Percentiles rank a stretch among this genome's conserved stretches.
These are phyloP conservation scores for Karalla daura DNA, from an alignment of 2,797 vertebrate species.

Conservation along the genomic window DNA sequence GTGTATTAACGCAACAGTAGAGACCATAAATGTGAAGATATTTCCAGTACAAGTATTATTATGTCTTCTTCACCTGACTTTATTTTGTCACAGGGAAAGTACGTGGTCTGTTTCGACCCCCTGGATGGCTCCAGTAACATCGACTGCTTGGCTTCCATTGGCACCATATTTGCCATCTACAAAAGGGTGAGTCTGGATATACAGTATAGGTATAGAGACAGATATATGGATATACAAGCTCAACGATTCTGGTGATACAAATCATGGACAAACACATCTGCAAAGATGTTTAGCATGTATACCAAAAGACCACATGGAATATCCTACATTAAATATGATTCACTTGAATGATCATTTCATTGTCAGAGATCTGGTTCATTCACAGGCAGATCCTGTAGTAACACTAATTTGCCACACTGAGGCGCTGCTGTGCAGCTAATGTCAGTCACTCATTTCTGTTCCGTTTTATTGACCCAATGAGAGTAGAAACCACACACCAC, in stretches of 20 bases:
- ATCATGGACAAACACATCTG: no score
- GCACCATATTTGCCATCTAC: constrained; percentile 97
- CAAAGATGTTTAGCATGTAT: no score
- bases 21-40: not conserved
- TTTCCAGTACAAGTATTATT: not conserved
- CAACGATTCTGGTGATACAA: no score
- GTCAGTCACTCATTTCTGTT: not conserved
- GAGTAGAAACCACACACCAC: not conserved
- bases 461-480: not conserved
- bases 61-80: not conserved
- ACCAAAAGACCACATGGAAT: no score
- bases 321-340: no score
- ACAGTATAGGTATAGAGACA: no score
- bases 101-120: constrained; percentile 96
- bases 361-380: no score
- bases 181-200: constrained; percentile 90
- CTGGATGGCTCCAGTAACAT: constrained; percentile 99
- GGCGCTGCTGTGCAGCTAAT: not conserved
- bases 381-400: not conserved
- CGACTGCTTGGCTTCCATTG: constrained; percentile 96
- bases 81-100: constrained; percentile 89
- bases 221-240: no score
- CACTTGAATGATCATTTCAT: no score
- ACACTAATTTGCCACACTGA: constrained; percentile 16
- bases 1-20: no score